Evolutionary conservation across 1,140 invertebrate genomes (phyloP).

Genomic region (Bombus confusus): DNA sequence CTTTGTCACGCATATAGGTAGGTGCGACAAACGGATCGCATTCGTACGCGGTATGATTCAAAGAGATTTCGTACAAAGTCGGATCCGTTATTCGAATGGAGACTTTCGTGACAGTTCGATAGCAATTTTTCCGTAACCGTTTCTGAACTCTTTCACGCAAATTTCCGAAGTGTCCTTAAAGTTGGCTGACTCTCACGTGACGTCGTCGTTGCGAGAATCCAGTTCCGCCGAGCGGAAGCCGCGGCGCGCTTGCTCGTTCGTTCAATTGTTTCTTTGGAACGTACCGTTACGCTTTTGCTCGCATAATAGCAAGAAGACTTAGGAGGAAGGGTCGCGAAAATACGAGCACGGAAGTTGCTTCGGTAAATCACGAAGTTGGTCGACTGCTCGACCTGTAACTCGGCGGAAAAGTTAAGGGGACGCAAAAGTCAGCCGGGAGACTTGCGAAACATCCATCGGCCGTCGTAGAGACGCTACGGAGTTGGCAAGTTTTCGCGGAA

Average conservation of each 20-base stretch:
- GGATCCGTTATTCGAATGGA: constrained; percentile 56
- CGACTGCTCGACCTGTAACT: background rate
- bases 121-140: background rate
- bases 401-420: constrained; percentile 23
- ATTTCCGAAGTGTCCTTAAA: background rate
- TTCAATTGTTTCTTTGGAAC: background rate
- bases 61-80: constrained; percentile 52
- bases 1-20: constrained; percentile 37
- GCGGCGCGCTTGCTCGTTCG: background rate
- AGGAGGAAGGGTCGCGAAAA: background rate
- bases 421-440: background rate
- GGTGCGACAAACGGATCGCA: constrained; percentile 21
- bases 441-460: constrained; percentile 48
- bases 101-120: background rate
- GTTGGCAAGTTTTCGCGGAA: constrained; percentile 31
- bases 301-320: background rate
- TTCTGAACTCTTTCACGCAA: background rate
- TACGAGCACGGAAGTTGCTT: constrained; percentile 13
- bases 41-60: constrained; percentile 8
- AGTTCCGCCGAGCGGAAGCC: background rate
- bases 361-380: constrained; percentile 32
- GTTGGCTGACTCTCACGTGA: background rate
- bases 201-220: background rate
- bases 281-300: background rate
- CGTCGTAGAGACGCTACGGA: constrained; percentile 45